Base-by-base conservation (phyloP, 2,888 invertebrate species). In the Chaetoderma sp. region DNA sequence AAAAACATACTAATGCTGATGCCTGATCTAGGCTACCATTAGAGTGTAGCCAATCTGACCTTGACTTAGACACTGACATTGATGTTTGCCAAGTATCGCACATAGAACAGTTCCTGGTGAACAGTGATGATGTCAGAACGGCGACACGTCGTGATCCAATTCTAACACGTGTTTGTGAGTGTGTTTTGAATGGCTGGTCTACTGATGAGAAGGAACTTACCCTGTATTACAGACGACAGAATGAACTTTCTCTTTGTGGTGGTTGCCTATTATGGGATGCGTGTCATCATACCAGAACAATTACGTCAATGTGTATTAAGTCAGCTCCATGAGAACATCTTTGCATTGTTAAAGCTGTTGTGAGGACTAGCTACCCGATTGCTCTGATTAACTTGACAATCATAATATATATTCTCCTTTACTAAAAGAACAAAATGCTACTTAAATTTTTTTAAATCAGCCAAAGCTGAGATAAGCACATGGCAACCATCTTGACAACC, bases 211-310 rank as follows among this genome's bases (percentile, higher is more conserved):
- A n/a, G n/a, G n/a, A n/a, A n/a, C n/a, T n/a, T n/a, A n/a, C n/a
- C 13, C 61, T 50, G 2, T 60, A 65, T 39, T 10, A 27, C 18
- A 30, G 25, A 32, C 10, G 59, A 10, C 21, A 33, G 10, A 0
- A 44, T 32, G 63, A 67, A 45, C 45, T 67, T 2, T 32, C 54
- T 13, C 16, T 23, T 6, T 36, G 60, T 16, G 47, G 63, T 44
- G 33, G 44, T 18, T 60, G 63, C 42, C 3, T 67, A 1, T 18
- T 67, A 36, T 59, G 47, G 30, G 67, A 67, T 47, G 30, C 47
- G 63, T 10, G 60, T 63, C 16, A 25, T 63, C 25, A 33, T 67
- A 4, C 67, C 63, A 0, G 33, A 32, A 1, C 23, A 8, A 21
- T 33, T 23, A 8, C 49, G 47, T 16, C 5, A 39, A 1, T 16